Evolutionary conservation across 2,888 invertebrate species (phyloP).

Genomic region (Achlya flavicornis): DNA sequence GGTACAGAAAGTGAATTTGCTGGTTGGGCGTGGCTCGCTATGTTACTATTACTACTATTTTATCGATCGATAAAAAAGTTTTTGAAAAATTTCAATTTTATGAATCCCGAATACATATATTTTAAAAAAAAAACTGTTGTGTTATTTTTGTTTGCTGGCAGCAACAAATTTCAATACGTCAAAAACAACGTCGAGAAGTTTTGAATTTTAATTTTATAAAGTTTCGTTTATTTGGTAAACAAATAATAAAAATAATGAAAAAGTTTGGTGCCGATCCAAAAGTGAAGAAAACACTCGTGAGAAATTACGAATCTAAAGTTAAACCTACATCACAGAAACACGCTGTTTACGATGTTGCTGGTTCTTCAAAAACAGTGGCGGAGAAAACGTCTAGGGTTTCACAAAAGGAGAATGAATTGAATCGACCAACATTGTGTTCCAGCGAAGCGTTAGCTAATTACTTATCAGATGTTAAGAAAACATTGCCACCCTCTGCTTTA

Average conservation of each 20-base stretch:
- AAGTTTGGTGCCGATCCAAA: constrained; percentile 60
- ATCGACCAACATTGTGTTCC: constrained; percentile 66
- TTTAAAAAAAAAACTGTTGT: too few relatives aligned
- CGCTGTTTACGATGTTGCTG: constrained; percentile 51
- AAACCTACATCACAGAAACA: constrained; percentile 39
- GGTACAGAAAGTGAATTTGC: too few relatives aligned
- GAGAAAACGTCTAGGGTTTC: constrained; percentile 29
- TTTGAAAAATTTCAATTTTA: too few relatives aligned
- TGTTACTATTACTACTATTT: too few relatives aligned
- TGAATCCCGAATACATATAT: too few relatives aligned
- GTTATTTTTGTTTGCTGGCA: not conserved
- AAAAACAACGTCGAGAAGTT: constrained; percentile 12
- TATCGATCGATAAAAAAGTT: too few relatives aligned
- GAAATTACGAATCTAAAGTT: constrained; percentile 63
- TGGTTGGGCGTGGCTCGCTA: too few relatives aligned
- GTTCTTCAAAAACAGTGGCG: constrained; percentile 34
- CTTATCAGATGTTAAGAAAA: constrained; percentile 56
- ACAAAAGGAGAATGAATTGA: constrained; percentile 51
- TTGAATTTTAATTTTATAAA: constrained; percentile 15
- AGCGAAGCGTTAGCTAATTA: constrained; percentile 69
- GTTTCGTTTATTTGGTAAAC: constrained; percentile 10
- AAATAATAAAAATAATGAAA: constrained; percentile 45
- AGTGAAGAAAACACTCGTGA: constrained; percentile 71
- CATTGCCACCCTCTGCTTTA: constrained; percentile 40
- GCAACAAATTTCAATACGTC: not conserved